phyloP scores from a whole-genome alignment of 2,888 invertebrate species.

The Empis livida region DNA sequence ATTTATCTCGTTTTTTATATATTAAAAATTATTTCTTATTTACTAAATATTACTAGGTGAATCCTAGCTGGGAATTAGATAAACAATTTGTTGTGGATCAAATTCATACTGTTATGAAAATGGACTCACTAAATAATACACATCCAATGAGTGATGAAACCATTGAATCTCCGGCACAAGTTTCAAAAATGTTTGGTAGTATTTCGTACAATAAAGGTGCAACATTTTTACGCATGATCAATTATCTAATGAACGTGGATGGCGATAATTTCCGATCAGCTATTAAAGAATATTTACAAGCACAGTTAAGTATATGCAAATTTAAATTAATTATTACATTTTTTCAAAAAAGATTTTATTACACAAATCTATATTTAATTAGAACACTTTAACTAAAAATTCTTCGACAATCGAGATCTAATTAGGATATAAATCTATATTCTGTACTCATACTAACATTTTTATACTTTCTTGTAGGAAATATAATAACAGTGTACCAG shows the following conservation, averaged over 20 bases:
- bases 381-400: too few relatives aligned
- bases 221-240: constrained; percentile 54
- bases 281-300: constrained; percentile 41
- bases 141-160: constrained; percentile 45
- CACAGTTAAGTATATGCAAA: constrained; percentile 15
- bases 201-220: constrained; percentile 58
- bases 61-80: constrained; percentile 47
- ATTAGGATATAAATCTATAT: neutral
- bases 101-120: constrained; percentile 47
- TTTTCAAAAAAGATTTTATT: too few relatives aligned
- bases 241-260: constrained; percentile 43
- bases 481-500: constrained; percentile 34
- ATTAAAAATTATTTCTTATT: too few relatives aligned
- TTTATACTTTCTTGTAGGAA: constrained; percentile 13
- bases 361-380: too few relatives aligned
- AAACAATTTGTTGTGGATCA: constrained; percentile 59
- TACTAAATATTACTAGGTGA: constrained; percentile 41
- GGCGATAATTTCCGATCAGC: constrained; percentile 43
- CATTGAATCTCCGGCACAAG: constrained; percentile 44
- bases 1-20: constrained; percentile 4
- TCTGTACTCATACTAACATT: neutral
- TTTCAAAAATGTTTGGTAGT: constrained; percentile 48
- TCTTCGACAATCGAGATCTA: neutral
- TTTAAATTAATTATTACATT: neutral
- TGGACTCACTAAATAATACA: constrained; percentile 44